Percentiles rank a stretch among this genome's conserved stretches.
Conservation (phyloP, 2,888 invertebrate genomes). For the Notodromas monacha region DNA sequence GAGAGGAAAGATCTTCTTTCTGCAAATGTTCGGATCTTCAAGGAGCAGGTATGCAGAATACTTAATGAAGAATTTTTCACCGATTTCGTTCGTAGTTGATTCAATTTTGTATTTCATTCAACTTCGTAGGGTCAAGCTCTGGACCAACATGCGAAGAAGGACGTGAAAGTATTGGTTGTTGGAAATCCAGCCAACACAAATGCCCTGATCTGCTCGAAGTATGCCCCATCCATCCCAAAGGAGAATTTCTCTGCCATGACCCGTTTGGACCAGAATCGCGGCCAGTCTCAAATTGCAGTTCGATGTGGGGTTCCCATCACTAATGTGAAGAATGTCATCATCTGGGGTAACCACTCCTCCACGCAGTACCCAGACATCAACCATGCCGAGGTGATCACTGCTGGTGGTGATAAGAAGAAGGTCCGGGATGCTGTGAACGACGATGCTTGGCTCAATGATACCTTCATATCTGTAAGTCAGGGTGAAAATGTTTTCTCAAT, state of each 20-base stretch:
- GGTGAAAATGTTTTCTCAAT: neutral
- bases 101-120: neutral
- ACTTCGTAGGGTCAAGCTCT: constrained; percentile 40
- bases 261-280: constrained; percentile 86
- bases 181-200: constrained; percentile 99
- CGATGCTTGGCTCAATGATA: constrained; percentile 37
- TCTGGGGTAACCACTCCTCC: constrained; percentile 98
- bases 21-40: constrained; percentile 93
- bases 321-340: constrained; percentile 56
- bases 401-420: neutral
- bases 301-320: constrained; percentile 23
- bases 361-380: constrained; percentile 87
- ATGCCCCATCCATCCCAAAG: constrained; percentile 75
- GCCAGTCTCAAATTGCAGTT: constrained; percentile 36
- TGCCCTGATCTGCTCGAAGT: constrained; percentile 72
- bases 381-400: constrained; percentile 23
- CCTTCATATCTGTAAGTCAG: constrained; percentile 31
- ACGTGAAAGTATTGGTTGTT: constrained; percentile 78
- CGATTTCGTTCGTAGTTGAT: too few relatives aligned
- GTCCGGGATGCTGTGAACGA: constrained; percentile 42
- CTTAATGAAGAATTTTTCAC: too few relatives aligned
- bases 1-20: constrained; percentile 86
- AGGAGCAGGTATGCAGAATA: constrained; percentile 28
- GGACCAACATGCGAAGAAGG: constrained; percentile 58
- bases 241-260: constrained; percentile 96